Percentiles rank a stretch among this genome's conserved stretches.
Conservation (phyloP, 2,888 invertebrate genomes). For the Agrochola macilenta region DNA sequence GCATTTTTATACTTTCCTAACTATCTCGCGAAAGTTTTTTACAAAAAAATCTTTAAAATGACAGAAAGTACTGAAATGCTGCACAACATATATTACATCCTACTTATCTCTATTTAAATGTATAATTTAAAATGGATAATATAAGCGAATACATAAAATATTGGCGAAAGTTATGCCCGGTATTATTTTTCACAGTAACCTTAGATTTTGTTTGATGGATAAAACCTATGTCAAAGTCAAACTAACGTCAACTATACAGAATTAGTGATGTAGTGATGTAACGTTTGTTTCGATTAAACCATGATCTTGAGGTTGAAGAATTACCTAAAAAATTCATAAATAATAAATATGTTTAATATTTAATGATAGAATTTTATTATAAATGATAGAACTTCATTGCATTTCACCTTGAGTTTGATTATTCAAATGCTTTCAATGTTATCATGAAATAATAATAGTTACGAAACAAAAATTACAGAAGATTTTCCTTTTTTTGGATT, state of each 20-base stretch:
- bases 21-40: constrained; percentile 19
- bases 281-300: no score
- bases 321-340: not conserved
- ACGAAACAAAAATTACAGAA: not conserved
- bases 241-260: constrained; percentile 21
- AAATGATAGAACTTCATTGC: not conserved
- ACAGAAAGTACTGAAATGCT: constrained; percentile 27
- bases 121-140: constrained; percentile 9
- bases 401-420: constrained; percentile 24
- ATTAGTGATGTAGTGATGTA: constrained; percentile 16
- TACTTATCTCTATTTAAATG: constrained; percentile 5
- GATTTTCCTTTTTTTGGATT: not conserved
- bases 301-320: not conserved
- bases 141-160: constrained; percentile 13
- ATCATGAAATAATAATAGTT: not conserved
- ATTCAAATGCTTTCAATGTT: constrained; percentile 12
- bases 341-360: constrained; percentile 13
- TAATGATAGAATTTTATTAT: no score
- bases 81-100: constrained; percentile 15
- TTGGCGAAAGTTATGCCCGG: constrained; percentile 42
- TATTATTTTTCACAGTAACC: constrained; percentile 21
- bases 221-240: constrained; percentile 13
- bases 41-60: constrained; percentile 5
- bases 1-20: constrained; percentile 52
- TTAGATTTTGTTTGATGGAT: constrained; percentile 37